These are phyloP conservation scores for Dendropsophus ebraccatus DNA, from an alignment of 2,113 vertebrate species.

Conservation along the genomic window DNA sequence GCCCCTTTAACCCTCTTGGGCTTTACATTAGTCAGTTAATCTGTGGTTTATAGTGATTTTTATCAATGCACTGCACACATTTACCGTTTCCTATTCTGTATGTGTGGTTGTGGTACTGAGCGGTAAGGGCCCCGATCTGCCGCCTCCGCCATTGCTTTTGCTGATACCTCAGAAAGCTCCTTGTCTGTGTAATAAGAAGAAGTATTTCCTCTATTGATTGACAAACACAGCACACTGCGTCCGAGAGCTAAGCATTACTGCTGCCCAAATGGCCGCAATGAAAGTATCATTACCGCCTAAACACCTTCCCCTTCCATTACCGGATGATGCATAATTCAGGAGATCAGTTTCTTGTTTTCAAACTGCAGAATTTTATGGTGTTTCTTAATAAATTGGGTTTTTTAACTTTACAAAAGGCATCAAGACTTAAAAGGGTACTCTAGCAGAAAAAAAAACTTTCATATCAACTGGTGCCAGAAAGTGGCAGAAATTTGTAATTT, in stretches of 20 bases:
- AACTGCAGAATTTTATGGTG: slow-evolving; percentile 39
- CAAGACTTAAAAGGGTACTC: too few species aligned
- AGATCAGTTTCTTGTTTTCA: slow-evolving; percentile 27
- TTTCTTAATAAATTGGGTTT: neutral
- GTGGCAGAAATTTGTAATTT: too few species aligned
- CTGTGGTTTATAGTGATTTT: too few species aligned
- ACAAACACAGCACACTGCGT: slow-evolving; percentile 36
- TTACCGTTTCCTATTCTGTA: too few species aligned
- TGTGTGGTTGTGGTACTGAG: too few species aligned
- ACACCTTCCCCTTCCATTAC: slow-evolving; percentile 44
- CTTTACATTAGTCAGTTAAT: too few species aligned
- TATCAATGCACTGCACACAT: too few species aligned
- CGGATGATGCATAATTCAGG: slow-evolving; percentile 52
- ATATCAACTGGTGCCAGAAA: too few species aligned
- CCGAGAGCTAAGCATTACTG: slow-evolving; percentile 40
- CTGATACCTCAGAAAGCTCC: slow-evolving; percentile 10
- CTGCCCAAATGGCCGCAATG: slow-evolving; percentile 37
- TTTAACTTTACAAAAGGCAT: slow-evolving; percentile 7
- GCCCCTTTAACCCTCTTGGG: too few species aligned
- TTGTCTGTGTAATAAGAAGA: slow-evolving; percentile 13
- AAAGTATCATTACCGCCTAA: slow-evolving; percentile 38
- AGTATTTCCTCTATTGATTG: slow-evolving; percentile 57
- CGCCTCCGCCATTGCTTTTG: neutral
- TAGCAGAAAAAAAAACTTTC: too few species aligned
- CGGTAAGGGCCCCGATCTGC: neutral